A percentile compares a stretch with the other conserved stretches of the same genome.
phyloP scores from a whole-genome alignment of 2,113 vertebrate species.

The Toxostoma redivivum region DNA sequence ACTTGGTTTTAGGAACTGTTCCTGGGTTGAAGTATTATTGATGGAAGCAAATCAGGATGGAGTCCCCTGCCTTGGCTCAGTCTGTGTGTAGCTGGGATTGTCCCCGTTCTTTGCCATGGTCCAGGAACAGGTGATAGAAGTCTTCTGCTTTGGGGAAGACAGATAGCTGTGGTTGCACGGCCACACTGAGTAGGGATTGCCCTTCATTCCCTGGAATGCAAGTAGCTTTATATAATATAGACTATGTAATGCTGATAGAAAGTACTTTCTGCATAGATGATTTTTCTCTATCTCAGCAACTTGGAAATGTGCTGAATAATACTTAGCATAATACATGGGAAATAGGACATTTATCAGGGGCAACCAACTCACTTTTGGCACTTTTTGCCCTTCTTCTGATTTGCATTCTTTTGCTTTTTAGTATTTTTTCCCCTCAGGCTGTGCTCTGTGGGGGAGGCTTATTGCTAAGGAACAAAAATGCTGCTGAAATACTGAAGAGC shows the following conservation, averaged over 20 bases:
- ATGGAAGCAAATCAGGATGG: fast-evolving
- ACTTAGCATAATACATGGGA: background rate
- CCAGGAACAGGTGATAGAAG: background rate
- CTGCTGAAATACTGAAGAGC: background rate
- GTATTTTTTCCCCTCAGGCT: background rate
- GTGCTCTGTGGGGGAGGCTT: background rate
- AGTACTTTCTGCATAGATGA: background rate
- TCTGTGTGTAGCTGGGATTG: background rate
- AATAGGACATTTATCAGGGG: background rate
- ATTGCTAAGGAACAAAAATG: background rate
- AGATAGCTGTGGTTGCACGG: background rate
- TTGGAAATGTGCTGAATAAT: background rate
- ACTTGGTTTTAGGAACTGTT: background rate
- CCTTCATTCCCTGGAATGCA: background rate
- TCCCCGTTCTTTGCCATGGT: fast-evolving
- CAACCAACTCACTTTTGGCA: background rate
- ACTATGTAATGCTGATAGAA: fast-evolving
- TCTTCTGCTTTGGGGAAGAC: background rate
- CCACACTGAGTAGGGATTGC: background rate
- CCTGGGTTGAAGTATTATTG: background rate
- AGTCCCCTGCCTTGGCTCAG: background rate
- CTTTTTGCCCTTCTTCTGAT: background rate
- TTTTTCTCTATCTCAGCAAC: background rate
- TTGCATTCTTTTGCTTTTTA: background rate
- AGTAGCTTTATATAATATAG: background rate